A percentile compares a stretch with the other conserved stretches of the same genome.
These are phyloP conservation scores for Palythoa grandiflora DNA, from an alignment of 92 coral and sea anemone genomes.

Conservation along the genomic window DNA sequence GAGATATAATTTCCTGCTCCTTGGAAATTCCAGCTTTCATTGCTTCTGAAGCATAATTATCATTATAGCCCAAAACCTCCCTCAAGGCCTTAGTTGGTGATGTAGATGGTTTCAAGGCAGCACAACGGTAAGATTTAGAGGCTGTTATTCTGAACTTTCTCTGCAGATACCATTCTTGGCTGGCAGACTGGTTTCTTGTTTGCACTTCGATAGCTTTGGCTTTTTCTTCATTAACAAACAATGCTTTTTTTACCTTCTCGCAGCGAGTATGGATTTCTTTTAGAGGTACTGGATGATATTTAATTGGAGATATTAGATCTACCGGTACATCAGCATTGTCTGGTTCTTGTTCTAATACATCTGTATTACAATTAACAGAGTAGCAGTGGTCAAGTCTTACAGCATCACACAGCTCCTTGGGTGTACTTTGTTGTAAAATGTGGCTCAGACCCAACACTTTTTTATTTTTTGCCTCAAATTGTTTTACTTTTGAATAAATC, in stretches of 20 bases:
- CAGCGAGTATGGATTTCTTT: constrained; percentile 21
- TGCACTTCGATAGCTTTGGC: constrained; percentile 33
- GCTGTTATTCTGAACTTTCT: constrained; percentile 67
- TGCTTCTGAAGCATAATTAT: constrained; percentile 44
- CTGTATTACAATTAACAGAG: background rate
- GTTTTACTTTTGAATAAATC: constrained; percentile 18
- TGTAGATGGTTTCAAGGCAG: constrained; percentile 56
- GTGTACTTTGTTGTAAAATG: constrained; percentile 23
- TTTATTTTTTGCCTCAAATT: constrained; percentile 21
- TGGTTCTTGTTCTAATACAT: constrained; percentile 16
- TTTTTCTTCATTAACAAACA: constrained; percentile 53
- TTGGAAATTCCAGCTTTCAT: constrained; percentile 61
- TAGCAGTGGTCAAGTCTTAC: constrained; percentile 25
- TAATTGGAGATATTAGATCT: constrained; percentile 18
- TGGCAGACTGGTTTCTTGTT: constrained; percentile 55
- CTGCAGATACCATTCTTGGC: constrained; percentile 48
- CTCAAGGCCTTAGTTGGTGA: constrained; percentile 64
- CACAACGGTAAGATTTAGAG: constrained; percentile 62
- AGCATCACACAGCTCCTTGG: constrained; percentile 4
- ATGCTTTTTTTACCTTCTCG: constrained; percentile 38
- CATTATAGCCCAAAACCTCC: constrained; percentile 53
- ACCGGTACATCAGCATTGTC: background rate
- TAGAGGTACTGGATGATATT: constrained; percentile 30
- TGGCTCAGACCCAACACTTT: constrained; percentile 30
- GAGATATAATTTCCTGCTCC: constrained; percentile 52